phyloP scores from a whole-genome alignment of 1,140 invertebrate species.

The Macrostomum lignano region DNA sequence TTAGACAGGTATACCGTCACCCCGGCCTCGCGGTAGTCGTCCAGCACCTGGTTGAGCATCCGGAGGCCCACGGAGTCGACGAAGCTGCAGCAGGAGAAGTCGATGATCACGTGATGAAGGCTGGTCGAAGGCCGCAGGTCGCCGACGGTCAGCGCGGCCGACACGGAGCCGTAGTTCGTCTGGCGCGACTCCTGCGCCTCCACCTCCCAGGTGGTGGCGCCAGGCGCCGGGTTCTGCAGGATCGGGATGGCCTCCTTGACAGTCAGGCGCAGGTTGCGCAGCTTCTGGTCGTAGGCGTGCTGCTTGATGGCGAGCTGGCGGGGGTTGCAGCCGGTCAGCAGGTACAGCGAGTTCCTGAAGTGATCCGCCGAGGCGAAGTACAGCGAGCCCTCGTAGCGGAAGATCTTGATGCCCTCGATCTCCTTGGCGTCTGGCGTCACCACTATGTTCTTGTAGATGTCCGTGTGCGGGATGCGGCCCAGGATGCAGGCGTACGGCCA shows the following conservation, averaged over 20 bases:
- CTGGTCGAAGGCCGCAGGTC: too few species aligned
- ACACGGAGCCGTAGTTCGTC: not conserved
- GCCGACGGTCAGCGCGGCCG: too few species aligned
- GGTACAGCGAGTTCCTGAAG: conserved; percentile 17
- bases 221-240: conserved; percentile 1
- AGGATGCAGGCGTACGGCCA: conserved; percentile 18
- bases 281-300: conserved; percentile 13
- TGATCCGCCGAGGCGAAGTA: conserved; percentile 24
- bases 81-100: conserved; percentile 15
- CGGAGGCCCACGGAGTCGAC: conserved; percentile 16
- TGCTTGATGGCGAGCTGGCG: conserved; percentile 14
- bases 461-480: conserved; percentile 19
- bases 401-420: conserved; percentile 24
- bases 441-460: conserved; percentile 20
- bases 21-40: not conserved
- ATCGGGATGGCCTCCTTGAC: not conserved
- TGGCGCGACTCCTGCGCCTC: not conserved
- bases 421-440: conserved; percentile 12
- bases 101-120: conserved; percentile 12
- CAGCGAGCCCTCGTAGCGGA: conserved; percentile 22
- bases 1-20: not conserved
- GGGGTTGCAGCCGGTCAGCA: conserved; percentile 14
- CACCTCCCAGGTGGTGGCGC: too few species aligned
- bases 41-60: conserved; percentile 10
- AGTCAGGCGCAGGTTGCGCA: too few species aligned